Base-by-base conservation (phyloP, 2,888 invertebrate species). In the Meteorus colon region DNA sequence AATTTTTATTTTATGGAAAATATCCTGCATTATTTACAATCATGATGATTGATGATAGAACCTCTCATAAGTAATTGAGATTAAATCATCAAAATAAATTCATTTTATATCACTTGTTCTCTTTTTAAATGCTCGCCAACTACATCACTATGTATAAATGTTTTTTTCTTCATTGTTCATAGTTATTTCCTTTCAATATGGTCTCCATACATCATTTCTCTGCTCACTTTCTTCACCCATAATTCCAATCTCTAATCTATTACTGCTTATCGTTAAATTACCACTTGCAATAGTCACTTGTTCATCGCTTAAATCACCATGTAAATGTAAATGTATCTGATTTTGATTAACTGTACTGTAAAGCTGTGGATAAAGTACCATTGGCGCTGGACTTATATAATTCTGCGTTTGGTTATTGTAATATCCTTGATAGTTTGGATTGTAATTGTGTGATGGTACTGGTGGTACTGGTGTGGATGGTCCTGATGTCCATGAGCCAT, bases 281-380 rank as follows among this genome's bases (percentile, higher is more conserved):
- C 89, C 89, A 14, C 91, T 90, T 4, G 92, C 92, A 24, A 89
- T 89, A 14, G 89, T 88, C 31, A 89, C 86, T 75, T 88, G 87
- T 59, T 89, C 89, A 59, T 89, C 89, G 82, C 85, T 88, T 6
- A 89, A 81, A 73, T 88, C 88, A 16, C 93, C 93, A 88, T 96
- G 96, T 2, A 87, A 83, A 84, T 96, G 96, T 29, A 96, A 92
- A 86, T 96, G 96, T 78, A 96, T 96, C 91, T 96, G 95, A 89
- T 96, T 96, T 89, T 96, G 96, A 87, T 96, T 96, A 73, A 96
- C 95, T 31, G 96, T 96, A 60, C 96, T 95, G 88, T 95, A 95
- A 0, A 96, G 90, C 84, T 95, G 95, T 0, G 96, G 96, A 84
- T 93, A 93, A 0, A 96, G 92, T 27, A 96, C 93, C 93, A 96